A percentile compares a stretch with the other conserved stretches of the same genome.
These are phyloP conservation scores for Phlogophora meticulosa DNA, from an alignment of 2,888 invertebrate species.

Conservation along the genomic window DNA sequence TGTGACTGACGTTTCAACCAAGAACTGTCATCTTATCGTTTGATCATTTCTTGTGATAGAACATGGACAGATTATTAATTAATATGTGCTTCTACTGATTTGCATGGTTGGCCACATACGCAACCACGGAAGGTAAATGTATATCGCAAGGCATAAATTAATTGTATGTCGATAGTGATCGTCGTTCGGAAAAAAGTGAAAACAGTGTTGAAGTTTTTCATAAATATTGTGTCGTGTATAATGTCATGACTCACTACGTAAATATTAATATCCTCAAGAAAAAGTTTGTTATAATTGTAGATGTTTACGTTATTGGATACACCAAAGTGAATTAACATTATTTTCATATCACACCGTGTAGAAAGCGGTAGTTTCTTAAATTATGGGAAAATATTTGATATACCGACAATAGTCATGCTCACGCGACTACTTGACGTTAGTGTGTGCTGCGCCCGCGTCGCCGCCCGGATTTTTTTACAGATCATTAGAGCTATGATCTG, in stretches of 20 bases:
- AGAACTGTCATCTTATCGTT: slow-evolving; percentile 33
- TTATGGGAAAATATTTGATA: slow-evolving; percentile 58
- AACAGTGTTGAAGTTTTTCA: neutral
- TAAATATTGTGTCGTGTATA: neutral
- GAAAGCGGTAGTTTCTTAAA: slow-evolving; percentile 38
- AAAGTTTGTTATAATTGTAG: neutral
- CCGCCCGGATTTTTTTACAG: slow-evolving; percentile 40
- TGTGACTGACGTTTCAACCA: slow-evolving; percentile 37
- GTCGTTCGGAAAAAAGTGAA: slow-evolving; percentile 25
- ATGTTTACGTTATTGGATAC: slow-evolving; percentile 30
- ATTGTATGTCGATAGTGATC: slow-evolving; percentile 18
- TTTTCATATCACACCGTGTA: slow-evolving; percentile 38
- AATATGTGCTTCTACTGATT: slow-evolving; percentile 7
- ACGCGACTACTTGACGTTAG: slow-evolving; percentile 28
- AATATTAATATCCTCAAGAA: slow-evolving; percentile 6
- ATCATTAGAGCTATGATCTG: slow-evolving; percentile 51
- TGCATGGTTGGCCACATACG: slow-evolving; percentile 15
- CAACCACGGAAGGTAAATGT: slow-evolving; percentile 38
- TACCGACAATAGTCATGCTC: slow-evolving; percentile 47
- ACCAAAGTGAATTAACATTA: slow-evolving; percentile 25
- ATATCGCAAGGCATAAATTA: slow-evolving; percentile 11
- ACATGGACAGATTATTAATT: slow-evolving; percentile 23
- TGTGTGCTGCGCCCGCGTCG: slow-evolving; percentile 16
- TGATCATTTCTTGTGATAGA: slow-evolving; percentile 17
- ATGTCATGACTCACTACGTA: no score